phyloP scores from a whole-genome alignment of 2,113 vertebrate species.

The Tyto alba region DNA sequence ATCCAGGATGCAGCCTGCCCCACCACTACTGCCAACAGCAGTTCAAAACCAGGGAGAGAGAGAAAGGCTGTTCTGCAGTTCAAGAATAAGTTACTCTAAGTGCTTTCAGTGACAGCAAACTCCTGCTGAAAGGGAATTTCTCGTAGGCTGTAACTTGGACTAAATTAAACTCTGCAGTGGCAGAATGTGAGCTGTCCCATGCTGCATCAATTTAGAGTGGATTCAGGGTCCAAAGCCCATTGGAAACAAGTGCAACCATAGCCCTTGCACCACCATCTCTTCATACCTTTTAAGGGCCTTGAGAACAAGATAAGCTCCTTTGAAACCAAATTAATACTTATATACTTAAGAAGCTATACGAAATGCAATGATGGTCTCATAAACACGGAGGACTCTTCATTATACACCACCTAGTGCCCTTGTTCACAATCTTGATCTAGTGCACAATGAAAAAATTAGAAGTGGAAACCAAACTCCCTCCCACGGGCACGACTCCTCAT shows the following conservation, averaged over 20 bases:
- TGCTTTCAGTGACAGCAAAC: neutral
- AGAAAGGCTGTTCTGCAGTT: neutral
- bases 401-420: neutral
- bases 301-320: neutral
- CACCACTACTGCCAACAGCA: neutral
- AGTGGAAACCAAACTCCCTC: neutral
- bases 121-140: neutral
- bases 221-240: neutral
- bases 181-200: neutral
- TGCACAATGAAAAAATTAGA: neutral
- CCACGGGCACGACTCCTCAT: rapidly evolving
- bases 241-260: neutral
- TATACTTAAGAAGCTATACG: neutral
- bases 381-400: neutral
- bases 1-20: neutral
- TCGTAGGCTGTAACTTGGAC: neutral
- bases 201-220: neutral
- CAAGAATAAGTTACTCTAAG: neutral
- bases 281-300: neutral
- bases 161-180: neutral
- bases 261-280: neutral
- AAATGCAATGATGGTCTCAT: neutral
- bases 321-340: neutral
- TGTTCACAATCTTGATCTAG: neutral
- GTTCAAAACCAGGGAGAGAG: neutral